A percentile compares a stretch with the other conserved stretches of the same genome.
Evolutionary conservation across 2,888 invertebrate species (phyloP).

Genomic region (Pyralis farinalis): DNA sequence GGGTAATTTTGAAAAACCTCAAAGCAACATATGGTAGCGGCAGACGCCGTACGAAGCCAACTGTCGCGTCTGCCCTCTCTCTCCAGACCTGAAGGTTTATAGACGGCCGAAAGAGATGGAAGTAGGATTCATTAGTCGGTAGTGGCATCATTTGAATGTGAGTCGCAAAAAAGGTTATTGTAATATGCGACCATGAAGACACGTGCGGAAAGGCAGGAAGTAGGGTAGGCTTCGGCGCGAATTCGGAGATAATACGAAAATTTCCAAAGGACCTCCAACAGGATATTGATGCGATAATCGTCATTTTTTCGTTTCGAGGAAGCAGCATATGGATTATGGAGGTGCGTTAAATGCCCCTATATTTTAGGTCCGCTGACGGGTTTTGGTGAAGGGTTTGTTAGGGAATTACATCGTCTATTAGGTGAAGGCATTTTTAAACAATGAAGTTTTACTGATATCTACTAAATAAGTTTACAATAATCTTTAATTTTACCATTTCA

Average conservation of each 20-base stretch:
- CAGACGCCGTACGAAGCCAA: slow-evolving; percentile 74
- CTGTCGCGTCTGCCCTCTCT: slow-evolving; percentile 58
- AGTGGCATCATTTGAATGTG: slow-evolving; percentile 71
- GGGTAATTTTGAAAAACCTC: slow-evolving; percentile 76
- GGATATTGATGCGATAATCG: slow-evolving; percentile 74
- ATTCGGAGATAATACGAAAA: slow-evolving; percentile 61
- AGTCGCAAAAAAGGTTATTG: slow-evolving; percentile 71
- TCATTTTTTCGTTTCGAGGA: slow-evolving; percentile 31
- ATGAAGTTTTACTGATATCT: too few relatives aligned
- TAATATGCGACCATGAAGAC: slow-evolving; percentile 50
- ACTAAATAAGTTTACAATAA: too few relatives aligned
- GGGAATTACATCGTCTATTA: too few relatives aligned
- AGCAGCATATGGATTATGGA: slow-evolving; percentile 68
- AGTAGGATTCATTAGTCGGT: slow-evolving; percentile 68
- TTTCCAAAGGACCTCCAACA: slow-evolving; percentile 52
- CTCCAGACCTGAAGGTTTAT: slow-evolving; percentile 23
- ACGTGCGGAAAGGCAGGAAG: slow-evolving; percentile 61
- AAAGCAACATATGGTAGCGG: slow-evolving; percentile 73
- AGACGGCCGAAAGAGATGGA: slow-evolving; percentile 38
- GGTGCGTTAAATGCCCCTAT: slow-evolving; percentile 19
- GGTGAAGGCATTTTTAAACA: too few relatives aligned
- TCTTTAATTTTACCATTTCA: too few relatives aligned
- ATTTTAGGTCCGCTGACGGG: neutral
- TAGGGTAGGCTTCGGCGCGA: slow-evolving; percentile 74
- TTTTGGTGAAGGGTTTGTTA: neutral